Evolutionary conservation across 2,888 invertebrate species (phyloP).

Genomic region (Hemistola chrysoprasaria): DNA sequence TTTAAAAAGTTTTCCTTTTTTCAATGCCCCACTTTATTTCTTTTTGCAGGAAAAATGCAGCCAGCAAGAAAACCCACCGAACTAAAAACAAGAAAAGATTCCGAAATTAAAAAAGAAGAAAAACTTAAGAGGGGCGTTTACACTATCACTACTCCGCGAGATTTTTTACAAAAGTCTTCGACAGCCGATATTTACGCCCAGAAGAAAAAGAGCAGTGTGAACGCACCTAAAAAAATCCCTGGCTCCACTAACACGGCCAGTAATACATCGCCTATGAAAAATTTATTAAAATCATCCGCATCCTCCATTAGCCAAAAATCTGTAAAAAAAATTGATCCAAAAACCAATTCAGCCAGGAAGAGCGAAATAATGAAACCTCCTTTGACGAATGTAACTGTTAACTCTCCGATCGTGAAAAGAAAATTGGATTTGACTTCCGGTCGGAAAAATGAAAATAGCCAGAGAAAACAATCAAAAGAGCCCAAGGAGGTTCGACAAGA

Average conservation of each 20-base stretch:
- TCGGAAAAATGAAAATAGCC: constrained; percentile 18
- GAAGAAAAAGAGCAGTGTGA: constrained; percentile 41
- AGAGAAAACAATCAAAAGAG: constrained; percentile 8
- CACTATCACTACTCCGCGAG: constrained; percentile 53
- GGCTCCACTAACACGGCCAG: constrained; percentile 28
- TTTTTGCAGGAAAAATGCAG: constrained; percentile 39
- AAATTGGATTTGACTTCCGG: constrained; percentile 35
- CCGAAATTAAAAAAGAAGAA: constrained; percentile 49
- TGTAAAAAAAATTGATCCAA: constrained; percentile 24
- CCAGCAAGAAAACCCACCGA: constrained; percentile 38
- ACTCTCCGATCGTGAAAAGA: constrained; percentile 56
- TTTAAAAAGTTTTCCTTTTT: no score
- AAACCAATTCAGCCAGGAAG: constrained; percentile 29
- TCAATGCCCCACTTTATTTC: background rate
- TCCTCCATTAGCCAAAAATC: constrained; percentile 47
- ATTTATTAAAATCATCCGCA: constrained; percentile 54
- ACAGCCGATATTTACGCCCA: constrained; percentile 63
- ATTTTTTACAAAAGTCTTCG: constrained; percentile 50
- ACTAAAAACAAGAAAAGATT: constrained; percentile 36
- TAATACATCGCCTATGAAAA: constrained; percentile 58
- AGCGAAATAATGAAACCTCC: constrained; percentile 39
- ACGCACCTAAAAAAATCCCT: constrained; percentile 51
- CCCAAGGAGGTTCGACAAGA: constrained; percentile 19
- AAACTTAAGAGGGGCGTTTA: constrained; percentile 47
- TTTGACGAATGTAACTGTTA: constrained; percentile 55